phyloP scores from a whole-genome alignment of 2,113 vertebrate genomes.

The Salvelinus alpinus region DNA sequence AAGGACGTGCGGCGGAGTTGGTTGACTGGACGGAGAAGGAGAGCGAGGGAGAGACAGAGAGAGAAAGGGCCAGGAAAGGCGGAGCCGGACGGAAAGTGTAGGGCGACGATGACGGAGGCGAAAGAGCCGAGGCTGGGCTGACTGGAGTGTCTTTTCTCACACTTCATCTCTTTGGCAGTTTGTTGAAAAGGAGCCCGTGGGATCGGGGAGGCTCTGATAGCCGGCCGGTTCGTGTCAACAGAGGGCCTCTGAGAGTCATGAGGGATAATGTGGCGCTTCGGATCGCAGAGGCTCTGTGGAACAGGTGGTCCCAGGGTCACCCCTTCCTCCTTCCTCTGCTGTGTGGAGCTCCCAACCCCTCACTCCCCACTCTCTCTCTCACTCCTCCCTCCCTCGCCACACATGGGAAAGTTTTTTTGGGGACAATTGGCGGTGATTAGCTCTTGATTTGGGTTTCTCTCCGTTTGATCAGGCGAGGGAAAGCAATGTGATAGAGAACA shows the following conservation, averaged over 20 bases:
- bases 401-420: constrained; percentile 66
- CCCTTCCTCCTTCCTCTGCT: constrained; percentile 22
- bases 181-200: constrained; percentile 38
- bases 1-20: no score
- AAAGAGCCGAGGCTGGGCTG: background rate
- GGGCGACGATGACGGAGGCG: background rate
- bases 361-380: constrained; percentile 14
- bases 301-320: constrained; percentile 63
- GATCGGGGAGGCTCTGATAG: constrained; percentile 43
- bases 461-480: constrained; percentile 55
- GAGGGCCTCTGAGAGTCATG: constrained; percentile 57
- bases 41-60: background rate
- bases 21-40: background rate
- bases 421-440: constrained; percentile 68
- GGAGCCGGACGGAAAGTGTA: constrained; percentile 1
- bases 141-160: constrained; percentile 27
- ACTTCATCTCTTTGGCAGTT: constrained; percentile 36
- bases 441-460: constrained; percentile 61
- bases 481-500: constrained; percentile 32
- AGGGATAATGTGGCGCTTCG: constrained; percentile 54
- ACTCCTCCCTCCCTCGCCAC: constrained; percentile 30
- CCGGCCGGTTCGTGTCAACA: constrained; percentile 57
- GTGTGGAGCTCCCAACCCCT: constrained; percentile 16
- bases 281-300: constrained; percentile 47
- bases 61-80: background rate